A percentile compares a stretch with the other conserved stretches of the same genome.
These are phyloP conservation scores for Halcyon chelicuti DNA, from an alignment of 2,797 vertebrate species.

Conservation along the genomic window DNA sequence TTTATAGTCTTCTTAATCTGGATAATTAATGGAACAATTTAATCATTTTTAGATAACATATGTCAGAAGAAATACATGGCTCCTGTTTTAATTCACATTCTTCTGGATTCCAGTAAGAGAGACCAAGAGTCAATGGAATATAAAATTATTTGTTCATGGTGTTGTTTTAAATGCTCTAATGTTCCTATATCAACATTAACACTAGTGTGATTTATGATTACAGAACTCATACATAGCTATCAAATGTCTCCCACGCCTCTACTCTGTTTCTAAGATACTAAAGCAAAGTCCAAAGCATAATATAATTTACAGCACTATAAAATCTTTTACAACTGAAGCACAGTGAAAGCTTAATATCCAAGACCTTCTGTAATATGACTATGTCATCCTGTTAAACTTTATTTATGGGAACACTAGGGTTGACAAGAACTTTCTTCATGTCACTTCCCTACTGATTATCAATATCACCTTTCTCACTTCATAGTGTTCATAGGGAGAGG, in stretches of 20 bases:
- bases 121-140: background rate
- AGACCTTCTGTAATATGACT: slow-evolving; percentile 77
- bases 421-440: slow-evolving; percentile 59
- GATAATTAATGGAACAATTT: slow-evolving; percentile 8
- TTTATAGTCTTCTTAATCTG: background rate
- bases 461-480: slow-evolving; percentile 67
- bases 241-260: slow-evolving; percentile 57
- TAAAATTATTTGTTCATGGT: slow-evolving; percentile 41
- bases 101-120: slow-evolving; percentile 14
- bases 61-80: background rate
- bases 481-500: slow-evolving; percentile 11
- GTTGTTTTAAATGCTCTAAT: slow-evolving; percentile 48
- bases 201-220: slow-evolving; percentile 60
- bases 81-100: slow-evolving; percentile 30
- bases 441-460: slow-evolving; percentile 58
- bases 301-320: slow-evolving; percentile 86
- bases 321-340: slow-evolving; percentile 80
- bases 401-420: slow-evolving; percentile 75
- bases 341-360: slow-evolving; percentile 78
- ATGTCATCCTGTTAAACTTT: slow-evolving; percentile 84
- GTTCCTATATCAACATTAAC: slow-evolving; percentile 56
- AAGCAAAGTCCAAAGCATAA: slow-evolving; percentile 81
- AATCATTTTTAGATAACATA: slow-evolving; percentile 15
- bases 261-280: slow-evolving; percentile 72
- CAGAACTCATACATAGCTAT: slow-evolving; percentile 62